phyloP scores from a whole-genome alignment of 2,797 vertebrate genomes.

The Tinamus major region DNA sequence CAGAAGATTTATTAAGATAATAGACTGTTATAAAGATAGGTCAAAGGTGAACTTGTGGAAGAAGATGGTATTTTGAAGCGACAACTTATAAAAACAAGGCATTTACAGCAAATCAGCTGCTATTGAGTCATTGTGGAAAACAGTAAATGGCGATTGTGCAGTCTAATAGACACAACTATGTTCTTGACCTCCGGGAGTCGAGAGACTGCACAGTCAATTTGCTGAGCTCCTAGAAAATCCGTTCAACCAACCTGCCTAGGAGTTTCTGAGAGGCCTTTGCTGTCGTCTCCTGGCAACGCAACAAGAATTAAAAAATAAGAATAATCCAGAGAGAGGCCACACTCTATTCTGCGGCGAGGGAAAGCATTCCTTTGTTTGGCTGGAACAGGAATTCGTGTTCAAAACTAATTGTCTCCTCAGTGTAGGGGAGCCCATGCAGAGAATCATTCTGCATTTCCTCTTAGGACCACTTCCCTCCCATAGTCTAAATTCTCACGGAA shows the following conservation, averaged over 20 bases:
- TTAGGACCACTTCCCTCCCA: not conserved
- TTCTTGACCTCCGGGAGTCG: not conserved
- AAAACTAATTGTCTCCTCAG: not conserved
- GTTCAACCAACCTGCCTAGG: not conserved
- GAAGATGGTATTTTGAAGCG: not conserved
- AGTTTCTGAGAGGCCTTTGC: not conserved
- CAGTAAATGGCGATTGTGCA: not conserved
- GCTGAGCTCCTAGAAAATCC: not conserved
- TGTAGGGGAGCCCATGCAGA: not conserved
- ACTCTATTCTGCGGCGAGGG: not conserved
- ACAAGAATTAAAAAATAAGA: not conserved
- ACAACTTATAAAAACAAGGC: not conserved
- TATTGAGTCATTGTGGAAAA: not conserved
- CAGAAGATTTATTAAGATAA: conserved; percentile 19
- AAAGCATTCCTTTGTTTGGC: not conserved
- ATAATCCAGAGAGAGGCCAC: not conserved
- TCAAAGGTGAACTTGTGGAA: conserved; percentile 35
- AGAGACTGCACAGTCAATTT: not conserved
- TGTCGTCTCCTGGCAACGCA: not conserved
- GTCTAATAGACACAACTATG: not conserved
- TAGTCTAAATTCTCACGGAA: not conserved
- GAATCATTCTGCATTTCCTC: not conserved
- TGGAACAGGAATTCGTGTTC: not conserved
- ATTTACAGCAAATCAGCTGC: not conserved
- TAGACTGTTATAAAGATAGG: conserved; percentile 30